Evolutionary conservation across 2,113 vertebrate genomes (phyloP).

Genomic region (Poeciliopsis turrubarensis): DNA sequence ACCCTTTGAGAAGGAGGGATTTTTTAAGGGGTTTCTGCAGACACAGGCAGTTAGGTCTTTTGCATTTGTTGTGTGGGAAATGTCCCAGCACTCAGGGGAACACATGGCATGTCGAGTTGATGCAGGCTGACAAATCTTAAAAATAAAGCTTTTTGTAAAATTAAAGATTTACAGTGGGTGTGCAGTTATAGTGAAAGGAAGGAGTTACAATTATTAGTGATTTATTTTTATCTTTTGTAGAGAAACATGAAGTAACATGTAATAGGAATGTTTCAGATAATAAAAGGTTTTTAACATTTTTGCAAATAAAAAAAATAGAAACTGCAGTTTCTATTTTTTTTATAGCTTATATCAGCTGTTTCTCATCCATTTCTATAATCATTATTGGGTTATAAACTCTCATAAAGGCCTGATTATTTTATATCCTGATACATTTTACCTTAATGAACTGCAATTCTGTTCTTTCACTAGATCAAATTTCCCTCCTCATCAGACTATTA

Average conservation of each 20-base stretch:
- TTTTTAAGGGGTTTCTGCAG: constrained; percentile 40
- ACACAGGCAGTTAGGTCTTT: constrained; percentile 26
- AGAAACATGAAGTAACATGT: too few species aligned
- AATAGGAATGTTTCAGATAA: too few species aligned
- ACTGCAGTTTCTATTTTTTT: too few species aligned
- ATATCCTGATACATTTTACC: background rate
- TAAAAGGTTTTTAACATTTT: too few species aligned
- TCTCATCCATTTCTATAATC: too few species aligned
- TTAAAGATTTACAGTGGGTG: constrained; percentile 1
- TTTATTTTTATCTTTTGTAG: too few species aligned
- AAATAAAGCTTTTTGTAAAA: constrained; percentile 25
- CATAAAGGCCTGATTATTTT: background rate
- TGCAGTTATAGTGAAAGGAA: background rate
- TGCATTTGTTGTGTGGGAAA: constrained; percentile 3
- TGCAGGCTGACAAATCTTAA: constrained; percentile 19
- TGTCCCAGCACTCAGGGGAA: background rate
- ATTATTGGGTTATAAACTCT: too few species aligned
- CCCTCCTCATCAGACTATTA: constrained; percentile 39
- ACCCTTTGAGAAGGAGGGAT: constrained; percentile 26
- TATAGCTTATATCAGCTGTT: too few species aligned
- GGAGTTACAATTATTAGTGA: too few species aligned
- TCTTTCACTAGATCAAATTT: constrained; percentile 50
- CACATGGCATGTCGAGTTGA: background rate
- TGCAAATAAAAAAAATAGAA: too few species aligned
- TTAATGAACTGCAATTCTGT: constrained; percentile 24